phyloP scores from a whole-genome alignment of 2,113 vertebrate genomes.

The Paramormyrops kingsleyae region DNA sequence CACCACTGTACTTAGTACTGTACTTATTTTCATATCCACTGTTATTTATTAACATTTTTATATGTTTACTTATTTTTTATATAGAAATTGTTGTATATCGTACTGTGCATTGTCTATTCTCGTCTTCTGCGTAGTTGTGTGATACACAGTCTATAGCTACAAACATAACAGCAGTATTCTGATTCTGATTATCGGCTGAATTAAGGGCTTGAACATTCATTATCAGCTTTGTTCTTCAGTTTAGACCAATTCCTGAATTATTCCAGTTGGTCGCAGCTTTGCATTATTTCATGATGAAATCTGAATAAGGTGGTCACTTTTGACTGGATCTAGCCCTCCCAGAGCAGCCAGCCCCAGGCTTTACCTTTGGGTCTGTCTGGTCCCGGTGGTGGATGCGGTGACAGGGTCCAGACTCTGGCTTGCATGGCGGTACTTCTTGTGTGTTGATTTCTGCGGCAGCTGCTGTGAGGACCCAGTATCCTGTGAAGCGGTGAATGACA shows the following conservation, averaged over 20 bases:
- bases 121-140: not conserved
- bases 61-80: not conserved
- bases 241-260: not conserved
- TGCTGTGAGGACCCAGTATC: not conserved
- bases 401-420: not conserved
- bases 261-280: not conserved
- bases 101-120: not conserved
- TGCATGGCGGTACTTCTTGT: not conserved
- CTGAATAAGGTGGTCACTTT: not conserved
- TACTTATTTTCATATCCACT: not conserved
- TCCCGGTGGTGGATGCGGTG: conserved; percentile 40
- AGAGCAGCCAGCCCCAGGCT: not conserved
- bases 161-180: not conserved
- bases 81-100: not conserved
- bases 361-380: conserved; percentile 78
- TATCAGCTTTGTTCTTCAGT: not conserved
- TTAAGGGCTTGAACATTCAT: not conserved
- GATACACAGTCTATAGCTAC: not conserved
- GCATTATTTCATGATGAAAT: not conserved
- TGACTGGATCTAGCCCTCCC: not conserved
- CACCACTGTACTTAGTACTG: not conserved
- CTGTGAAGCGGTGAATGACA: not conserved
- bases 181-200: not conserved
- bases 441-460: not conserved
- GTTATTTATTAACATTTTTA: not conserved